Evolutionary conservation across 2,797 vertebrate species (phyloP).

Genomic region (Onychomys arenicola): DNA sequence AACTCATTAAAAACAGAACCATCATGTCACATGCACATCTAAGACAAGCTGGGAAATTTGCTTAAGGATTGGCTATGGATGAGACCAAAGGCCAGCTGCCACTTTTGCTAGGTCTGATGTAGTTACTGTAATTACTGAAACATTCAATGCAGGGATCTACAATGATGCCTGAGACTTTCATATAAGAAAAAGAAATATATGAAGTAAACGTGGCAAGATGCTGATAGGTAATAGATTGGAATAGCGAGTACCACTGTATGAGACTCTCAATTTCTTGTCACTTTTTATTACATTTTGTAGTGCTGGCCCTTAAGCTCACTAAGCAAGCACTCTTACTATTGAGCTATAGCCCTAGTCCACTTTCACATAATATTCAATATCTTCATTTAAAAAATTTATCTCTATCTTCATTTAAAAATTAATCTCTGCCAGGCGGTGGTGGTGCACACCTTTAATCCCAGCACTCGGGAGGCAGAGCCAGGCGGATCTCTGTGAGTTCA

Average conservation of each 20-base stretch:
- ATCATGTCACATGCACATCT: neutral
- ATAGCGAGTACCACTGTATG: neutral
- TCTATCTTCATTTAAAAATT: constrained; percentile 37
- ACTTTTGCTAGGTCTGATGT: neutral
- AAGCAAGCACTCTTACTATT: neutral
- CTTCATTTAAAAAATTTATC: neutral
- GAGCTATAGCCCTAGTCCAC: neutral
- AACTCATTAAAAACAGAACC: neutral
- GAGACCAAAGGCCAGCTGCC: neutral
- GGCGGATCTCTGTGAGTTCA: no score
- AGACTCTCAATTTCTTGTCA: neutral
- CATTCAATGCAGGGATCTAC: neutral
- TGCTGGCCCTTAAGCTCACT: neutral
- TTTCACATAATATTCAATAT: constrained; percentile 2
- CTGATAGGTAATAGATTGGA: neutral
- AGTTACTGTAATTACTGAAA: neutral
- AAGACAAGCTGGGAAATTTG: neutral
- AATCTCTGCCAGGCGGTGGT: no score
- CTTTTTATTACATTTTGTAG: neutral
- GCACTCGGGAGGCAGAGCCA: no score
- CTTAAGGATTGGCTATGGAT: neutral
- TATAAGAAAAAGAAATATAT: neutral
- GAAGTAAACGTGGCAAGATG: neutral
- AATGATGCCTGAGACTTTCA: neutral
- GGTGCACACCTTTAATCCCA: no score